Conservation (phyloP, 1,140 invertebrate genomes). For the Habropoda laboriosa region DNA sequence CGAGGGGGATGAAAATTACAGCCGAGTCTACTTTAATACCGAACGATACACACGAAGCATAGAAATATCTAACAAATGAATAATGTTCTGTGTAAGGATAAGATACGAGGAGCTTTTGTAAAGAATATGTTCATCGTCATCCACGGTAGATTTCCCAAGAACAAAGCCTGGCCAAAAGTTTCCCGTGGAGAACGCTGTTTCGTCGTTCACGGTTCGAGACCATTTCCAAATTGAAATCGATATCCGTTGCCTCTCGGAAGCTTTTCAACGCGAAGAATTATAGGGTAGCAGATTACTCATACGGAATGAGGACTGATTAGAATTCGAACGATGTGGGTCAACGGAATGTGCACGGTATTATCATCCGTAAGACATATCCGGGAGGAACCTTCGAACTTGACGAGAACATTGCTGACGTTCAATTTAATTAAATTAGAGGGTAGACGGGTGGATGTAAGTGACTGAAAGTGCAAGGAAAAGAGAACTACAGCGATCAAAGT, state of each 20-base stretch:
- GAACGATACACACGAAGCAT: not conserved
- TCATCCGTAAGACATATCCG: slow-evolving; percentile 22
- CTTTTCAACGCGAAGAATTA: slow-evolving; percentile 27
- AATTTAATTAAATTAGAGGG: not conserved
- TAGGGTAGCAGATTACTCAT: slow-evolving; percentile 42
- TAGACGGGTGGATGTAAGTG: not conserved
- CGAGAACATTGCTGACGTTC: too few relatives aligned
- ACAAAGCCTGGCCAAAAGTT: slow-evolving; percentile 6
- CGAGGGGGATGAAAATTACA: too few relatives aligned
- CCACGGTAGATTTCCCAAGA: not conserved
- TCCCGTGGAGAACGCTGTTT: slow-evolving; percentile 10
- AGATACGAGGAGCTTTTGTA: not conserved
- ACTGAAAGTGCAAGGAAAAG: too few relatives aligned
- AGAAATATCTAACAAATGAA: not conserved
- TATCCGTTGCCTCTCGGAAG: slow-evolving; percentile 4
- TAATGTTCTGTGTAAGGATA: not conserved
- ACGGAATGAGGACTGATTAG: slow-evolving; percentile 64
- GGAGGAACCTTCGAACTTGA: not conserved
- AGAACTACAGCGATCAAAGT: too few relatives aligned
- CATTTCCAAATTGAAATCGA: slow-evolving; percentile 40
- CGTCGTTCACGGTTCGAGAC: slow-evolving; percentile 1
- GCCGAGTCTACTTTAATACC: too few relatives aligned
- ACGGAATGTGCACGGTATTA: slow-evolving; percentile 48
- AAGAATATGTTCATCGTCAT: slow-evolving; percentile 5
- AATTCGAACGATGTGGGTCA: slow-evolving; percentile 67